Base-by-base conservation (phyloP, 2,888 invertebrate genomes). In the Hemaris fuciformis region DNA sequence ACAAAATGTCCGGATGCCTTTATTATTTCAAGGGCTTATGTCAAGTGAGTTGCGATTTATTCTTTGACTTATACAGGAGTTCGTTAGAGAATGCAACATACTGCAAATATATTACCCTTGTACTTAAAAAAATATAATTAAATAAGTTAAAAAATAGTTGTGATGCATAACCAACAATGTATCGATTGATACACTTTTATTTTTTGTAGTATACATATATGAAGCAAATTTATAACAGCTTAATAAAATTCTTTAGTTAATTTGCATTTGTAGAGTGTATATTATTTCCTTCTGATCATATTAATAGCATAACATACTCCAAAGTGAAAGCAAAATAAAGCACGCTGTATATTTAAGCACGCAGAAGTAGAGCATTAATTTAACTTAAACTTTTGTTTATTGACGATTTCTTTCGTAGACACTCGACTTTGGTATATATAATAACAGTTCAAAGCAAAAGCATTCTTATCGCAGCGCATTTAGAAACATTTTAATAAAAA, bases 301-400 rank as follows among this genome's bases (percentile, higher is more conserved):
- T 58, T 60, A 38, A 57, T 58, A 8, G 42, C 15, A 46, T 41
- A 22, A 34, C 13, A 23, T 5, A 5, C n/a, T 57, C 15, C 13
- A 7, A 27, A 7, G 20, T 42, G 60, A 5, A 46, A 45, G n/a
- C 18, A 43, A 58, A 61, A 66, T 59, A 42, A 63, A 77, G 66
- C 87, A 79, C 46, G 48, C 82, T 84, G 80, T 87, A 83, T 66
- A 68, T 68, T 25, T 62, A 65, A 65, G 75, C 65, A 72, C 64
- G 80, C 76, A 85, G 80, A 83, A 80, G 74, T 80, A 76, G 66
- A 83, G 81, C 83, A 88, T 87, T 90, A 85, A 88, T 88, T 88
- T 89, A 84, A 85, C 81, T 80, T 80, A 84, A 82, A 88, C 89
- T 87, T 88, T 91, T 91, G 91, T 91, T 92, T 91, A 90, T 88